phyloP scores from a whole-genome alignment of 2,113 vertebrate species.

The Ibidorhyncha struthersii region DNA sequence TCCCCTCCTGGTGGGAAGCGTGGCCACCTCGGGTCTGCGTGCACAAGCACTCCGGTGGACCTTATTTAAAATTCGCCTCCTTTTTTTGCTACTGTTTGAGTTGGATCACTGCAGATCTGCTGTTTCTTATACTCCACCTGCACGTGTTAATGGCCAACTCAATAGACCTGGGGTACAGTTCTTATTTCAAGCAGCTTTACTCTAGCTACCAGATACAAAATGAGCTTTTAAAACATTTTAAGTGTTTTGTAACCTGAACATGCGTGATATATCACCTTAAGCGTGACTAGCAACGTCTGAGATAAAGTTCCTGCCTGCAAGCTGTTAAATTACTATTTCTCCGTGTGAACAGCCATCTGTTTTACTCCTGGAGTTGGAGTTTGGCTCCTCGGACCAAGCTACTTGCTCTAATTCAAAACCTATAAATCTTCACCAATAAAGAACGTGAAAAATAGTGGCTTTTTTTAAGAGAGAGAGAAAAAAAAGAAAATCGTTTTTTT shows the following conservation, averaged over 20 bases:
- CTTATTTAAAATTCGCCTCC: not conserved
- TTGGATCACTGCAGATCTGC: not conserved
- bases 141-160: not conserved
- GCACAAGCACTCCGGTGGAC: not conserved
- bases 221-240: not conserved
- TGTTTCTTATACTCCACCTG: not conserved
- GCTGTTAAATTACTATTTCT: not conserved
- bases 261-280: not conserved
- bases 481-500: not conserved
- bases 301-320: not conserved
- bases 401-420: not conserved
- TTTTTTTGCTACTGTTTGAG: not conserved
- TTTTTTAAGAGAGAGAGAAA: not conserved
- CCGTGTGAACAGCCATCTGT: not conserved
- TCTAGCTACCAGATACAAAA: not conserved
- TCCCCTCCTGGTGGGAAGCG: not conserved
- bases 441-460: not conserved
- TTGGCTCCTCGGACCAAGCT: not conserved
- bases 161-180: not conserved
- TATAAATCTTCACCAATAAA: conserved; percentile 24
- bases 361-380: not conserved
- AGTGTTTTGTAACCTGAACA: not conserved
- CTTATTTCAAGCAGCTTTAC: not conserved
- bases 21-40: not conserved
- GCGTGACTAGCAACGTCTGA: not conserved